A percentile compares a stretch with the other conserved stretches of the same genome.
Evolutionary conservation across 2,113 vertebrate species (phyloP).

Genomic region (Excalfactoria chinensis): DNA sequence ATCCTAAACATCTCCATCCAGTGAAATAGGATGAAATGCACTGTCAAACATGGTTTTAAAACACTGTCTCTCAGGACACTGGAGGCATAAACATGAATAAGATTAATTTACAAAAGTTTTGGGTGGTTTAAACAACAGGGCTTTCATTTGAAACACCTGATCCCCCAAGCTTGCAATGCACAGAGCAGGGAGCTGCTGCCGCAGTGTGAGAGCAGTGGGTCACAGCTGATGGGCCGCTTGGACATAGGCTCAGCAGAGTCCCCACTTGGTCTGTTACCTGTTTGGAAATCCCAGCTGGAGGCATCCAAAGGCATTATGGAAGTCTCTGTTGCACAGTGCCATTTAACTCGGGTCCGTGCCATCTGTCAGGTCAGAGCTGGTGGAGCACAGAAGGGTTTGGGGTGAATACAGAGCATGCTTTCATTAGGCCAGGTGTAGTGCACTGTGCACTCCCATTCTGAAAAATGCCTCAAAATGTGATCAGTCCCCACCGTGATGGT

Average conservation of each 20-base stretch:
- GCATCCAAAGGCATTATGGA: background rate
- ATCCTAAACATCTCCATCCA: conserved; percentile 28
- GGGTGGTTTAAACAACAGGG: background rate
- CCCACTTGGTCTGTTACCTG: background rate
- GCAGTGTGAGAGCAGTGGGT: background rate
- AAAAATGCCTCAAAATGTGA: background rate
- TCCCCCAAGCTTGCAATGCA: background rate
- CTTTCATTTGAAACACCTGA: background rate
- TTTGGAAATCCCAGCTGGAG: background rate
- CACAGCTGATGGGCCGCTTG: background rate
- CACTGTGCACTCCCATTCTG: background rate
- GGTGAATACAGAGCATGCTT: background rate
- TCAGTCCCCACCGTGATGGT: background rate
- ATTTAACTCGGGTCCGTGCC: background rate
- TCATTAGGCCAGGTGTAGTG: background rate
- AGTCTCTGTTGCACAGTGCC: background rate
- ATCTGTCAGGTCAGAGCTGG: rapidly evolving
- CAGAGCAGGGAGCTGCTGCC: background rate
- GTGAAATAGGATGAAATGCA: background rate
- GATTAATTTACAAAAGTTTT: background rate
- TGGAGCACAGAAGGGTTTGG: background rate
- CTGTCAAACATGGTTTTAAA: conserved; percentile 4
- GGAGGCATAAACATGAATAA: background rate
- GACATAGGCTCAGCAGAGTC: background rate
- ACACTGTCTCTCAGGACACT: background rate